phyloP scores from a whole-genome alignment of 2,797 vertebrate genomes.

The Oreochromis mossambicus region DNA sequence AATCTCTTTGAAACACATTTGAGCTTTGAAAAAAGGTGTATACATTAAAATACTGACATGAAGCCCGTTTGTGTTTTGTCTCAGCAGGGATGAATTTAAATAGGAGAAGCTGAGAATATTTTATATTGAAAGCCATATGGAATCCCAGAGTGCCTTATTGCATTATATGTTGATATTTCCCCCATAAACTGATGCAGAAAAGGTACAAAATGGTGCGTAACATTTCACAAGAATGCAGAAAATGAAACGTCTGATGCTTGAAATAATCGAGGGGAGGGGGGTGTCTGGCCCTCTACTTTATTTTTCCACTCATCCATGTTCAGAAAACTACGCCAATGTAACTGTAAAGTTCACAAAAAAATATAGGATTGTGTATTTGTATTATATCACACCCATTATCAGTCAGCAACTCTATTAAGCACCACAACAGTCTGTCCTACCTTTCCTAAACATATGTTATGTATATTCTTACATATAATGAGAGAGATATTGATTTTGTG shows the following conservation, averaged over 20 bases:
- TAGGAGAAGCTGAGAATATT: neutral
- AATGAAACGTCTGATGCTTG: neutral
- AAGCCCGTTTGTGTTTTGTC: neutral
- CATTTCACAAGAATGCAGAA: neutral
- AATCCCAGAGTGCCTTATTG: neutral
- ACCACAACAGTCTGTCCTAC: neutral
- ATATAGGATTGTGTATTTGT: neutral
- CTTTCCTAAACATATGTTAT: neutral
- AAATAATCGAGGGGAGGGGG: neutral
- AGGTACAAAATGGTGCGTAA: rapidly evolving
- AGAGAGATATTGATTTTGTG: neutral
- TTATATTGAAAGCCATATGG: neutral
- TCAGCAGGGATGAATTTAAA: neutral
- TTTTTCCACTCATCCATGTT: neutral
- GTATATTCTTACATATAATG: neutral
- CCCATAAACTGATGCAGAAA: neutral
- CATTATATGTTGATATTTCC: neutral
- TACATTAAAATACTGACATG: neutral
- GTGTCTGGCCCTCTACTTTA: neutral
- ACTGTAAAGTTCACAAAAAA: neutral
- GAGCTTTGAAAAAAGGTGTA: neutral
- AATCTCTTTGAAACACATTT: neutral
- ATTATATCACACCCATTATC: neutral
- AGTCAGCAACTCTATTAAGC: rapidly evolving
- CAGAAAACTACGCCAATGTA: neutral